A percentile compares a stretch with the other conserved stretches of the same genome.
phyloP scores from a whole-genome alignment of 2,888 invertebrate species.

The Drosophila fulvimacula region DNA sequence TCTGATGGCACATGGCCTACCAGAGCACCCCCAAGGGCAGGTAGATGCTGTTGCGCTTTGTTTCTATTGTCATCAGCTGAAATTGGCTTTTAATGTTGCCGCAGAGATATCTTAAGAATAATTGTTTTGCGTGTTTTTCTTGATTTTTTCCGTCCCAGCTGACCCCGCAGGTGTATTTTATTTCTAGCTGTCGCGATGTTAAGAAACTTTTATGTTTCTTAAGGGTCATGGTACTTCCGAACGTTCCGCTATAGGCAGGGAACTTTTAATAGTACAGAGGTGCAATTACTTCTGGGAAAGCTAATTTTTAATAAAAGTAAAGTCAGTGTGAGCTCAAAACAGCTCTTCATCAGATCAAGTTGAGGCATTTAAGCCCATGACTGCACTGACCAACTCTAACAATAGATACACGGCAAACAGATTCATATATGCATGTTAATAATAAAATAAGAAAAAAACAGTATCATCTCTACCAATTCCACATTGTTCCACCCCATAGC shows the following conservation, averaged over 20 bases:
- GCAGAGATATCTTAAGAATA: conserved; percentile 85
- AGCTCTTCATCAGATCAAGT: background rate
- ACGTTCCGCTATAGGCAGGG: conserved; percentile 32
- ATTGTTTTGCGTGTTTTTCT: conserved; percentile 84
- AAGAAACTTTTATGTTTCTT: conserved; percentile 55
- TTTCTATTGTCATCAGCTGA: conserved; percentile 84
- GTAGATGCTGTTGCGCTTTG: conserved; percentile 65
- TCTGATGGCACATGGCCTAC: conserved; percentile 55
- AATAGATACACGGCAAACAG: conserved; percentile 10
- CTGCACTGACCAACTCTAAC: conserved; percentile 9
- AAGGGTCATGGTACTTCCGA: conserved; percentile 43
- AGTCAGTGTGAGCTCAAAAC: no score
- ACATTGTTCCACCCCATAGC: conserved; percentile 70
- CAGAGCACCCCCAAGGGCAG: conserved; percentile 59
- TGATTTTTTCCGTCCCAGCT: conserved; percentile 58
- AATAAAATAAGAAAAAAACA: conserved; percentile 36
- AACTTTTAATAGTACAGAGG: conserved; percentile 49
- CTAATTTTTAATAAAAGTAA: no score
- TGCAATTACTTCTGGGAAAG: conserved; percentile 24
- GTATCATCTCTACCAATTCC: conserved; percentile 29
- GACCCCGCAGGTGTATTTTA: conserved; percentile 74
- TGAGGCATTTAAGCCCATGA: background rate
- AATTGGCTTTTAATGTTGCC: conserved; percentile 85
- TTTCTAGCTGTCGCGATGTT: conserved; percentile 45
- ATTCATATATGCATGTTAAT: conserved; percentile 38